Conservation (phyloP, 2,797 vertebrate genomes). For the Basileuterus tristriatus region DNA sequence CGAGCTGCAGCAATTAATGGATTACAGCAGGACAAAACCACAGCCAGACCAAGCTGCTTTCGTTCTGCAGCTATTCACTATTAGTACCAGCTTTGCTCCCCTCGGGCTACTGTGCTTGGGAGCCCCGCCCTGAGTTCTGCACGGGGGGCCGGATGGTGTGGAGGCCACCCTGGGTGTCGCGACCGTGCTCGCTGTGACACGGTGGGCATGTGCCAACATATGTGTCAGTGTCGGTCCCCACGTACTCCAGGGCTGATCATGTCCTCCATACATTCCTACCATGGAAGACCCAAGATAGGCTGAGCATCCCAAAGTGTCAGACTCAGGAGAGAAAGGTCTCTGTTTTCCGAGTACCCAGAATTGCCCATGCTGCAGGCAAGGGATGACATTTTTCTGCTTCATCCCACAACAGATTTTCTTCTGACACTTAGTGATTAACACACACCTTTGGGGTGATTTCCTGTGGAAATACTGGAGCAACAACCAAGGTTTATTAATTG, state of each 20-base stretch:
- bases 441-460: neutral
- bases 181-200: neutral
- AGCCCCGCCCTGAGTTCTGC: neutral
- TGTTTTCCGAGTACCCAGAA: neutral
- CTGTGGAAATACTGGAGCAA: neutral
- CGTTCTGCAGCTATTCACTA: neutral
- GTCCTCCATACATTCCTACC: fast-evolving
- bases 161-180: neutral
- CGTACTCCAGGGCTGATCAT: fast-evolving
- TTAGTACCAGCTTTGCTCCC: neutral
- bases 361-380: neutral
- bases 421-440: neutral
- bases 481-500: neutral
- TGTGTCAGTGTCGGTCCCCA: fast-evolving
- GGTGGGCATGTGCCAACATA: fast-evolving
- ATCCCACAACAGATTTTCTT: neutral
- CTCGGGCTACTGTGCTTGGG: neutral
- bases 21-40: neutral
- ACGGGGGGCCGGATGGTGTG: neutral
- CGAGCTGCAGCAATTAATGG: neutral
- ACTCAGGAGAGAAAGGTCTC: neutral
- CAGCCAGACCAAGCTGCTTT: neutral
- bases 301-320: neutral
- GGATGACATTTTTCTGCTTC: neutral
- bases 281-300: neutral